Base-by-base conservation (phyloP, 1,140 invertebrate species). In the Thaumetopoea pityocampa region DNA sequence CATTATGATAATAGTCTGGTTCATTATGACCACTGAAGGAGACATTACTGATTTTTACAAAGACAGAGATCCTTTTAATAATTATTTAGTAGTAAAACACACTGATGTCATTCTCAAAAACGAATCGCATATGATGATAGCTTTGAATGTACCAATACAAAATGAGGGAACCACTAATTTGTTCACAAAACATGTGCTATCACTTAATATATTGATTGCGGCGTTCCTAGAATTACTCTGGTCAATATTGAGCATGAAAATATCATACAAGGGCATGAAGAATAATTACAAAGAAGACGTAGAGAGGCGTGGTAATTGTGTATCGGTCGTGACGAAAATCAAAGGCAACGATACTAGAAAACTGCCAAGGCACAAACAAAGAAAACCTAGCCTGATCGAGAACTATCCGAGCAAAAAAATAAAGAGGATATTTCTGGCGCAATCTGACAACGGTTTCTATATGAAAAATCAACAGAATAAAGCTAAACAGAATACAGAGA, bases 231-330 rank as follows among this genome's bases (percentile, higher is more conserved):
- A 90, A 49, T 42, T 87, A 0, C 50, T 88, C 1, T 90, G 89
- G 89, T 90, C 89, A 0, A 59, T 88, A 9, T 52, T 91, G 4
- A 88, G 89, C 15, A 65, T 86, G 0, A 89, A 82, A 54, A 85
- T 91, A 14, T 86, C 87, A 2, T 88, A 89, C 46, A 85, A 81
- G 17, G 90, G 90, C 4, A 90, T 90, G 88, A 86, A 64, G 14
- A 89, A 86, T 46, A 67, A 73, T 26, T 88, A 90, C 46, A 87
- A 88, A 10, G 88, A 90, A 12, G 87, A 86, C 10, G 66, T 82
- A 2, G 65, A 81, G 6, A 62, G 68, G 23, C 40, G 78, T 5
- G 78, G 85, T 0, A 82, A 83, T 38, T 85, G 78, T 15, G 67
- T 87, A 6, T 80, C 80, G 12, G 82, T 87, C 1, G 80, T 86